phyloP scores from a whole-genome alignment of 2,888 invertebrate species.

The Tetrapedia diversipes region DNA sequence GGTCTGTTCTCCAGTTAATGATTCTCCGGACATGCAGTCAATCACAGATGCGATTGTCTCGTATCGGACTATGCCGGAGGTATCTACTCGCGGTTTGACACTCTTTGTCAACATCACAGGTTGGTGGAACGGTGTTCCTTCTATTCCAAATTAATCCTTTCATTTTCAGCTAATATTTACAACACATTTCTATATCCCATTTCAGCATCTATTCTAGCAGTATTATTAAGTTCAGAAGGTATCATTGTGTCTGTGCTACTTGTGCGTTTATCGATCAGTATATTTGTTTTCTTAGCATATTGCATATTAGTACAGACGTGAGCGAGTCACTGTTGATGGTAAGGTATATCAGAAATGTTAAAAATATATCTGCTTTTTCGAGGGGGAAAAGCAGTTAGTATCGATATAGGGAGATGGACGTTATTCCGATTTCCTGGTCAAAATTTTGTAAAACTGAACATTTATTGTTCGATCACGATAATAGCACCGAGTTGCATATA shows the following conservation, averaged over 20 bases:
- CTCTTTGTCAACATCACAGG: slow-evolving; percentile 76
- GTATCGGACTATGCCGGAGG: slow-evolving; percentile 61
- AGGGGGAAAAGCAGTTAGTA: slow-evolving; percentile 83
- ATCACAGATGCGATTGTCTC: slow-evolving; percentile 46
- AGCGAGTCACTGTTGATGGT: slow-evolving; percentile 66
- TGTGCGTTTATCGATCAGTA: slow-evolving; percentile 64
- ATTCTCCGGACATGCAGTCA: slow-evolving; percentile 39
- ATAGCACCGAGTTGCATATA: neutral
- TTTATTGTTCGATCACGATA: neutral
- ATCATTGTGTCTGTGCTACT: slow-evolving; percentile 64
- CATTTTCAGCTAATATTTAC: slow-evolving; percentile 60
- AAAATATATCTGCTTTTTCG: slow-evolving; percentile 80
- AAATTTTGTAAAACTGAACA: slow-evolving; percentile 26
- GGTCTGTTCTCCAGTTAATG: slow-evolving; percentile 45
- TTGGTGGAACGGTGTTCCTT: slow-evolving; percentile 76
- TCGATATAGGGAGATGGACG: slow-evolving; percentile 51
- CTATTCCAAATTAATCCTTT: slow-evolving; percentile 66
- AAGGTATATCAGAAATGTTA: slow-evolving; percentile 72
- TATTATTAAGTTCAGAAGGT: slow-evolving; percentile 55
- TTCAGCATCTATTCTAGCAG: slow-evolving; percentile 59
- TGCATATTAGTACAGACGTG: slow-evolving; percentile 61
- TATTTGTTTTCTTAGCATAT: slow-evolving; percentile 59
- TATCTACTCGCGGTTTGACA: slow-evolving; percentile 72
- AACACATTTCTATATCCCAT: slow-evolving; percentile 40
- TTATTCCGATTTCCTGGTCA: slow-evolving; percentile 16